Percentiles rank a stretch among this genome's conserved stretches.
phyloP scores from a whole-genome alignment of 2,113 vertebrate genomes.

The Crotophaga sulcirostris region DNA sequence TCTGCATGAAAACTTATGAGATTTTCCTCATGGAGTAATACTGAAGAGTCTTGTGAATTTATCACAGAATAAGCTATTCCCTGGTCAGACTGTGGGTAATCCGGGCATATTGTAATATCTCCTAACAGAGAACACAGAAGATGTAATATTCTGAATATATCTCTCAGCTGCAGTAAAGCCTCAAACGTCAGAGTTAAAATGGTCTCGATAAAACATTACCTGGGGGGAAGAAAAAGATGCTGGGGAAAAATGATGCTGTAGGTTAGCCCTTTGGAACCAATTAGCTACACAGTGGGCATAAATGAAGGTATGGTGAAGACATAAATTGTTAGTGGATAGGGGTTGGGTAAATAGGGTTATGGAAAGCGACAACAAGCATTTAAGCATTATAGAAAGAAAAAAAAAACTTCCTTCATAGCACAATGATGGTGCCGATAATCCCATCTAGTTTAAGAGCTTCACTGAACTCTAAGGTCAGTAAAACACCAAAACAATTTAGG shows the following conservation, averaged over 20 bases:
- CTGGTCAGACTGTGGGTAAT: neutral
- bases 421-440: neutral
- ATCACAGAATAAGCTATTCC: neutral
- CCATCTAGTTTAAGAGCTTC: neutral
- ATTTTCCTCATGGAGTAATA: neutral
- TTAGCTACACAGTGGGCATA: neutral
- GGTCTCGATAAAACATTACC: neutral
- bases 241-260: neutral
- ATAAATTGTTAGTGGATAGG: neutral
- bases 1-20: neutral
- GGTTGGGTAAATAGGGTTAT: neutral
- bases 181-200: neutral
- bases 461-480: neutral
- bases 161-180: neutral
- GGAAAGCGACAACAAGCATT: neutral
- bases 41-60: neutral
- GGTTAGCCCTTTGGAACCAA: neutral
- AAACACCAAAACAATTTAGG: neutral
- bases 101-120: neutral
- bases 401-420: neutral
- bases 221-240: fast-evolving
- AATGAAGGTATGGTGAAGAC: neutral
- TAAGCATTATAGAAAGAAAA: neutral
- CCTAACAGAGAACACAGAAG: neutral
- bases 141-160: neutral